Conservation (phyloP, 2,888 invertebrate genomes). For the Drosophila putrida region DNA sequence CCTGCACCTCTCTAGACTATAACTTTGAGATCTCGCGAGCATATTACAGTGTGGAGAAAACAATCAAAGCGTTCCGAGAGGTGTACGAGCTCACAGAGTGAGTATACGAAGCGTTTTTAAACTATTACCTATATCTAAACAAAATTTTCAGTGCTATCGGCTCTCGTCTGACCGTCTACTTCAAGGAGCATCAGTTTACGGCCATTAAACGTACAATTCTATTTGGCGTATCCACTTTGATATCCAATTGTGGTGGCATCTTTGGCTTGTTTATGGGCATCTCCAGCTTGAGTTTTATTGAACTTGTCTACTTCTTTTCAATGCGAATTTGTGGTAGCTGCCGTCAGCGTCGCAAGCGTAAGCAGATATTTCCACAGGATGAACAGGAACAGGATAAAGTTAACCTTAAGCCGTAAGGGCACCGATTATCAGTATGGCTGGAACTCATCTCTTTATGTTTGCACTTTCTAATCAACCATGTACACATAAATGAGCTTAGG, state of each 20-base stretch:
- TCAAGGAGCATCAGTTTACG: slow-evolving; percentile 90
- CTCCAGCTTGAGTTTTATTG: slow-evolving; percentile 85
- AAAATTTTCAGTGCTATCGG: slow-evolving; percentile 85
- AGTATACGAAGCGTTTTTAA: slow-evolving; percentile 14
- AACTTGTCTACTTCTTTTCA: slow-evolving; percentile 87
- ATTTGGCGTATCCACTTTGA: slow-evolving; percentile 89
- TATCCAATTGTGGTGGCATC: slow-evolving; percentile 90
- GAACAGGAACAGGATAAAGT: slow-evolving; percentile 35
- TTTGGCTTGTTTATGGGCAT: slow-evolving; percentile 86
- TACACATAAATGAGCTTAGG: background rate
- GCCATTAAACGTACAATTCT: slow-evolving; percentile 89
- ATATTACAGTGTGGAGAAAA: slow-evolving; percentile 71
- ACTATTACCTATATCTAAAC: too few species aligned
- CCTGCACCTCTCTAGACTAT: slow-evolving; percentile 83
- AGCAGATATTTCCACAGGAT: slow-evolving; percentile 33
- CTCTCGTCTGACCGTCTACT: slow-evolving; percentile 89
- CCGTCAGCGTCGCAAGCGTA: slow-evolving; percentile 70
- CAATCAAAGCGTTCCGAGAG: slow-evolving; percentile 77
- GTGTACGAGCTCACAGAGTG: slow-evolving; percentile 81
- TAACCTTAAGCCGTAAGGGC: slow-evolving; percentile 28
- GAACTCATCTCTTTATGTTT: background rate
- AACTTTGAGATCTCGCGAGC: slow-evolving; percentile 84
- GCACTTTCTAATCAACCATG: background rate
- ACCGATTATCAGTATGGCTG: background rate
- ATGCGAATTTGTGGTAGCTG: slow-evolving; percentile 83